These are phyloP conservation scores for Antechinus flavipes DNA, from an alignment of 2,113 vertebrate species.

Conservation along the genomic window DNA sequence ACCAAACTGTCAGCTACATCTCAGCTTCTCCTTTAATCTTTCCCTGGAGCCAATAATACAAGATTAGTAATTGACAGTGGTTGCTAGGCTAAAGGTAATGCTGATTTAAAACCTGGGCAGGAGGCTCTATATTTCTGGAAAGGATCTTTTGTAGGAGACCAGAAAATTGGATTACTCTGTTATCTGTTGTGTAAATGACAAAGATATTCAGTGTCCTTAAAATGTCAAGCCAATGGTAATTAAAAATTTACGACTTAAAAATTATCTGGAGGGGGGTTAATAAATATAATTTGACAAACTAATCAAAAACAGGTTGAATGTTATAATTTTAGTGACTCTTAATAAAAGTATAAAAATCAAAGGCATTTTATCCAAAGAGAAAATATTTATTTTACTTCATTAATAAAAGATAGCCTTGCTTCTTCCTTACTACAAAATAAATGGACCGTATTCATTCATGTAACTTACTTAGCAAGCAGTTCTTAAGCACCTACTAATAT, in stretches of 20 bases:
- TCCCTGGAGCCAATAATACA: constrained; percentile 93
- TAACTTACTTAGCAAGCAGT: not conserved
- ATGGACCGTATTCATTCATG: not conserved
- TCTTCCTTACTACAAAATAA: not conserved
- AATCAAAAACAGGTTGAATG: not conserved
- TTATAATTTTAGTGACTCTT: not conserved
- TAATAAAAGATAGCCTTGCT: not conserved
- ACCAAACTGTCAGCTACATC: constrained; percentile 93
- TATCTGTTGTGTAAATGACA: constrained; percentile 91
- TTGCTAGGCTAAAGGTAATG: constrained; percentile 80
- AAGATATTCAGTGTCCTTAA: constrained; percentile 89
- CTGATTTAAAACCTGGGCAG: constrained; percentile 88
- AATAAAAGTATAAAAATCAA: not conserved
- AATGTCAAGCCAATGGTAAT: constrained; percentile 86
- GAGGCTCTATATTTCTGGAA: constrained; percentile 86
- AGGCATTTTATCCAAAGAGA: not conserved
- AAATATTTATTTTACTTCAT: not conserved
- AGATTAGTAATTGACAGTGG: constrained; percentile 85
- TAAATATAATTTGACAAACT: constrained; percentile 56
- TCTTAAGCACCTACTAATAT: not conserved
- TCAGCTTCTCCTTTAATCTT: constrained; percentile 93
- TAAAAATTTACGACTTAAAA: constrained; percentile 78
- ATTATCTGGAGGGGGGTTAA: constrained; percentile 45
- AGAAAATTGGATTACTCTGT: constrained; percentile 91
- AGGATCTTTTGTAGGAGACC: constrained; percentile 86